phyloP scores from a whole-genome alignment of 2,797 vertebrate species.

The Mastacembelus armatus region DNA sequence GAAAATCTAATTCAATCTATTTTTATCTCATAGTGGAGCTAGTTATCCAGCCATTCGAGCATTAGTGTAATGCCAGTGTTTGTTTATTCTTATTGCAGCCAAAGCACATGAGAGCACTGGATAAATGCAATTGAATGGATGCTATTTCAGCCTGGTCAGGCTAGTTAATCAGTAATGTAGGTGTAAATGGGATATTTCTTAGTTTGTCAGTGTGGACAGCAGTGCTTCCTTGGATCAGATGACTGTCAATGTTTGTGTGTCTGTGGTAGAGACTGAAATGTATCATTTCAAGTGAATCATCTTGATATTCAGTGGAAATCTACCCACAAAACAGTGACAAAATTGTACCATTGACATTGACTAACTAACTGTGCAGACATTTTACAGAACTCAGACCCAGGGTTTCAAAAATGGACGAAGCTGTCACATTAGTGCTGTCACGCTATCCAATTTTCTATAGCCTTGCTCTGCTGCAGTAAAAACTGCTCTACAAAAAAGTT shows the following conservation, averaged over 20 bases:
- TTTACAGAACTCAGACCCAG: no score
- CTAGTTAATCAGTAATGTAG: constrained; percentile 21
- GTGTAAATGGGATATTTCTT: constrained; percentile 16
- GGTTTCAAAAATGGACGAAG: no score
- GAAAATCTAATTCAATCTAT: constrained; percentile 50
- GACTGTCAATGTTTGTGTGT: not conserved
- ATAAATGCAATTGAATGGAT: constrained; percentile 27
- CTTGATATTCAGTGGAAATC: no score
- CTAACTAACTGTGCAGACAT: no score
- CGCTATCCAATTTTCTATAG: no score
- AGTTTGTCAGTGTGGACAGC: constrained; percentile 18
- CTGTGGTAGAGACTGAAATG: no score
- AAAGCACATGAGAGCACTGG: constrained; percentile 42
- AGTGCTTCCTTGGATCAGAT: not conserved
- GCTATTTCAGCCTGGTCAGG: constrained; percentile 36
- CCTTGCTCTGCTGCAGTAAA: no score
- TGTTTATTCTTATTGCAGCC: constrained; percentile 44
- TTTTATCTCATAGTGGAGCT: constrained; percentile 37
- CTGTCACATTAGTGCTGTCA: no score
- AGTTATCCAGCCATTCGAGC: constrained; percentile 40
- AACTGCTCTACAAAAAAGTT: no score
- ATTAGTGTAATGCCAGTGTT: constrained; percentile 29
- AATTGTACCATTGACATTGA: no score
- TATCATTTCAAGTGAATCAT: no score
- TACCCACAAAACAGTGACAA: no score